Evolutionary conservation across 2,113 vertebrate genomes (phyloP).

Genomic region (Mesembrinibis cayennensis): DNA sequence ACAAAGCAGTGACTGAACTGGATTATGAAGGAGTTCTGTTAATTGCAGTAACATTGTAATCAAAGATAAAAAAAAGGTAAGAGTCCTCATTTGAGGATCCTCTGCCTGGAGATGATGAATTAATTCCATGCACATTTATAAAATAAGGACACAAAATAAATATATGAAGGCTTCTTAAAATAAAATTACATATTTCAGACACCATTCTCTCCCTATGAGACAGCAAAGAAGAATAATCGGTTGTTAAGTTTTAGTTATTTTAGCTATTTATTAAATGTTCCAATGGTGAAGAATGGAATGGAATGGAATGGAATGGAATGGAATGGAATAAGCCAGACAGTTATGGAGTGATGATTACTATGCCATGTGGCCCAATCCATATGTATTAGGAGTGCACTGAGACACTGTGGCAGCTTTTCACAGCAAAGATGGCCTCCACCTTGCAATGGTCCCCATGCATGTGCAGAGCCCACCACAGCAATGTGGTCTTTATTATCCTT

Average conservation of each 20-base stretch:
- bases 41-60: background rate
- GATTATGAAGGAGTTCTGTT: background rate
- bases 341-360: background rate
- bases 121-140: background rate
- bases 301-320: background rate
- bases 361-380: background rate
- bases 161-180: background rate
- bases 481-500: background rate
- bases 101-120: background rate
- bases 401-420: background rate
- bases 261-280: background rate
- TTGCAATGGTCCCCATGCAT: background rate
- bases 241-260: background rate
- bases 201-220: background rate
- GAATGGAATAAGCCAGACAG: background rate
- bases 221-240: background rate
- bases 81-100: background rate
- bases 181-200: background rate
- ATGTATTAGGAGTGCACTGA: background rate
- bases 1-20: background rate
- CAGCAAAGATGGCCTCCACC: background rate
- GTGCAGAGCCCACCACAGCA: background rate
- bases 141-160: background rate
- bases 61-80: background rate
- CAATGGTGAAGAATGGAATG: background rate